These are phyloP conservation scores for Chamaetylas fuelleborni DNA, from an alignment of 2,113 vertebrate species.

Conservation along the genomic window DNA sequence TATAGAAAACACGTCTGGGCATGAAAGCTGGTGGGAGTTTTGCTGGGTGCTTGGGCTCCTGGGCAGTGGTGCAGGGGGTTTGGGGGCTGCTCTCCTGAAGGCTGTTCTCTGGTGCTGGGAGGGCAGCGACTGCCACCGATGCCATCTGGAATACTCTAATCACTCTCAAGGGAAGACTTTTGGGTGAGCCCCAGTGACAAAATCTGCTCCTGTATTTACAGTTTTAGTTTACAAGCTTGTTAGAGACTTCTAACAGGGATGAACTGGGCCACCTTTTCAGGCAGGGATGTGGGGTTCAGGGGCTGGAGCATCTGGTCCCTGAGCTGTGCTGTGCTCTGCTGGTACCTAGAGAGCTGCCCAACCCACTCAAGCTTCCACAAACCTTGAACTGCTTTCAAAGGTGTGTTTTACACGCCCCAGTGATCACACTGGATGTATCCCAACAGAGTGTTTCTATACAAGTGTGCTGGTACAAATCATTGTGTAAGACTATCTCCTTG, in stretches of 20 bases:
- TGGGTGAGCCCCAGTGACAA: not conserved
- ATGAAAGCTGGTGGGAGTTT: not conserved
- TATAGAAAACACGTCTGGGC: not conserved
- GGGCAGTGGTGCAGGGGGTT: not conserved
- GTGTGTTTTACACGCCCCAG: not conserved
- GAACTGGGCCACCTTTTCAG: not conserved
- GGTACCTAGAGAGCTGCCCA: not conserved
- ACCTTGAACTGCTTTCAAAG: not conserved
- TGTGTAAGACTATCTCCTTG: not conserved
- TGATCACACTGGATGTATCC: not conserved
- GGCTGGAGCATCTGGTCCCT: not conserved
- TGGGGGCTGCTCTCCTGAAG: not conserved
- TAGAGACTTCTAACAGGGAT: not conserved
- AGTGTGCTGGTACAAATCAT: not conserved
- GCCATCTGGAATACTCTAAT: not conserved
- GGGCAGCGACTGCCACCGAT: accelerated
- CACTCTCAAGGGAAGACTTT: not conserved
- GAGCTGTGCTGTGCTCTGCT: not conserved
- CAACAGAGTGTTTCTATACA: not conserved
- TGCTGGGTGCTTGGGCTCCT: accelerated
- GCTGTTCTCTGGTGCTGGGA: not conserved
- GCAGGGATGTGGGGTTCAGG: accelerated
- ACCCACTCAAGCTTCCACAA: not conserved
- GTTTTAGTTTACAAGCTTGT: not conserved
- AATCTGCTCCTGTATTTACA: not conserved